Conservation (phyloP, 2,888 invertebrate genomes). For the Andrena camellia region DNA sequence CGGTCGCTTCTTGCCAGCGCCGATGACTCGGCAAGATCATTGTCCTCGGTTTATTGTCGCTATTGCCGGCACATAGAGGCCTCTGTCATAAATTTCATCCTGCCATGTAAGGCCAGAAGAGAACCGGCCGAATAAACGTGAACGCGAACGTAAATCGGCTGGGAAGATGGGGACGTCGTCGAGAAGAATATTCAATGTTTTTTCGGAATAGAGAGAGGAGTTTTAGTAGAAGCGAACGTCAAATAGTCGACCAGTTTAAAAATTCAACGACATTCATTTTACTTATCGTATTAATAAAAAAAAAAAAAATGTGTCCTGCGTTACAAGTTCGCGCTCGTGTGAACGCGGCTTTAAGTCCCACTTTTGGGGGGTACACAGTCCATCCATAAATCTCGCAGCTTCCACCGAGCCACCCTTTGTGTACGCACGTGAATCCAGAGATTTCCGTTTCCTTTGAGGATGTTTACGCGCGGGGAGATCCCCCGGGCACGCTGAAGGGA, state of each 20-base stretch:
- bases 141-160: conserved; percentile 47
- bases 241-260: not conserved
- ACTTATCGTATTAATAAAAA: too few relatives aligned
- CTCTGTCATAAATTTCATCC: conserved; percentile 59
- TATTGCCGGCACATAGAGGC: conserved; percentile 27
- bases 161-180: not conserved
- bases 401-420: not conserved
- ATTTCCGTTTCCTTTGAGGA: conserved; percentile 16
- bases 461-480: not conserved
- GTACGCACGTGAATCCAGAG: not conserved
- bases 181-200: conserved; percentile 2
- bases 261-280: too few relatives aligned
- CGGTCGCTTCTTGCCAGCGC: conserved; percentile 50
- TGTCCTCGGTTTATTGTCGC: conserved; percentile 68
- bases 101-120: conserved; percentile 44
- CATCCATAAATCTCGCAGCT: not conserved
- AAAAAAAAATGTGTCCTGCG: not conserved
- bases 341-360: not conserved
- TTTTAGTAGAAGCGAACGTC: not conserved
- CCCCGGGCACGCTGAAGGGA: not conserved
- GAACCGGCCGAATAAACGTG: conserved; percentile 47
- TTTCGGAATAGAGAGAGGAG: not conserved
- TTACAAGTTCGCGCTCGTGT: not conserved
- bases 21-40: conserved; percentile 70
- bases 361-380: not conserved